These are phyloP conservation scores for Kuschelorhynchus macadamiae DNA, from an alignment of 2,888 invertebrate species.

Conservation along the genomic window DNA sequence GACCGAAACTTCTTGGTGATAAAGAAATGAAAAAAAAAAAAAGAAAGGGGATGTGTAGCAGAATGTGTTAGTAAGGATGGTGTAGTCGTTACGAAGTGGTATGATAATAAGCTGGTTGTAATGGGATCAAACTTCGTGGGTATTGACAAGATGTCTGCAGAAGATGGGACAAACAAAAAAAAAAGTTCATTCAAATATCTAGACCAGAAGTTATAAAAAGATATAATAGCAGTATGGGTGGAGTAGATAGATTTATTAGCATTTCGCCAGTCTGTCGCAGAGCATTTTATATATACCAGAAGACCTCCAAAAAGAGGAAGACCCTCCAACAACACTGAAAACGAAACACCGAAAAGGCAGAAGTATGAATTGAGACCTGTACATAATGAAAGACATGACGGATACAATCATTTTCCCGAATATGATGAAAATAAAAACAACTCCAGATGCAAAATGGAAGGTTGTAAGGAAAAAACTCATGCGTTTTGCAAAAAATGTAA, in stretches of 20 bases:
- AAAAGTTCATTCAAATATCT: conserved; percentile 1
- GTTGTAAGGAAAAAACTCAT: conserved; percentile 19
- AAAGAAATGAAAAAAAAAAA: conserved; percentile 11
- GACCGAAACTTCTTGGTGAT: background rate
- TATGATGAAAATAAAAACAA: conserved; percentile 18
- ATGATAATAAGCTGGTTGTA: conserved; percentile 12
- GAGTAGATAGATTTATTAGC: conserved; percentile 13
- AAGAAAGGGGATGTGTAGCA: conserved; percentile 6
- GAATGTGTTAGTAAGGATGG: conserved; percentile 3
- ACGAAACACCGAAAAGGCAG: conserved; percentile 6
- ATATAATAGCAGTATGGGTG: conserved; percentile 8
- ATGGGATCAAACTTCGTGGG: conserved; percentile 7
- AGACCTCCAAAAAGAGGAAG: conserved; percentile 15
- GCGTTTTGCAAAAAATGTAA: conserved; percentile 14
- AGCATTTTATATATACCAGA: conserved; percentile 2
- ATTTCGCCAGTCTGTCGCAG: conserved; percentile 3
- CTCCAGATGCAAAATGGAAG: conserved; percentile 21
- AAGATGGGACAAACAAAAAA: conserved; percentile 13
- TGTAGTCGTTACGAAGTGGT: background rate
- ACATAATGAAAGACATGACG: conserved; percentile 15
- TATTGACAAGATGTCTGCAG: background rate
- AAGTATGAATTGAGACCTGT: conserved; percentile 10
- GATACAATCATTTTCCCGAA: conserved; percentile 9
- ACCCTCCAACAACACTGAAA: background rate
- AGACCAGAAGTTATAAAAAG: conserved; percentile 11